Conservation (phyloP, 2,113 vertebrate species). For the Numenius arquata region DNA sequence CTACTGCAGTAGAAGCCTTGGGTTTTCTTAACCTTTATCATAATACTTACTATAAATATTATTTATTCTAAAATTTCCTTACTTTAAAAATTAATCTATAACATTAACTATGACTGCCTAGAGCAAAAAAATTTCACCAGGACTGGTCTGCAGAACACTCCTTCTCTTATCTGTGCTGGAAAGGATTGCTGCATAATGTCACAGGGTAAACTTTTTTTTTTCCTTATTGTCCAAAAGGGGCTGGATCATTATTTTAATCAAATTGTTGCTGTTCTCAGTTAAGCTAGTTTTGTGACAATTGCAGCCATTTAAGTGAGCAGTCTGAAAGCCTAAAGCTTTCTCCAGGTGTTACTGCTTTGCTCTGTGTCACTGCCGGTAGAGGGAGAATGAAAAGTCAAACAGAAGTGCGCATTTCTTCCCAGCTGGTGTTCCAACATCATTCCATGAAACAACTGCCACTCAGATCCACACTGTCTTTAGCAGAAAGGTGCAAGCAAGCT, state of each 20-base stretch:
- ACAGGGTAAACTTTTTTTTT: background rate
- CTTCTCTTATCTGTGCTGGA: background rate
- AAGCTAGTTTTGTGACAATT: background rate
- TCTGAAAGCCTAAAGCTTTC: background rate
- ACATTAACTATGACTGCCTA: background rate
- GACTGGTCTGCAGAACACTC: background rate
- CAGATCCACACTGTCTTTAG: background rate
- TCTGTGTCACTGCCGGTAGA: background rate
- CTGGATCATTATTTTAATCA: background rate
- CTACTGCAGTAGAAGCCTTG: background rate
- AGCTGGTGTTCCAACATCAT: background rate
- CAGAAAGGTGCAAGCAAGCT: background rate
- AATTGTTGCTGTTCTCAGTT: background rate
- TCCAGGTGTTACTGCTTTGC: background rate
- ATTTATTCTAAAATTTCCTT: background rate
- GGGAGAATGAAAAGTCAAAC: background rate
- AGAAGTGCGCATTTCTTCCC: background rate
- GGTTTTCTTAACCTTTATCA: background rate
- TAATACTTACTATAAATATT: background rate
- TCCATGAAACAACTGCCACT: background rate
- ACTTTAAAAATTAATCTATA: background rate
- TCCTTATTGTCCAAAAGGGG: background rate
- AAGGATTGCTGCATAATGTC: background rate
- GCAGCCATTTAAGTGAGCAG: background rate
- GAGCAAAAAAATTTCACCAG: background rate